Evolutionary conservation across 2,113 vertebrate species (phyloP).

Genomic region (Galbula dea): DNA sequence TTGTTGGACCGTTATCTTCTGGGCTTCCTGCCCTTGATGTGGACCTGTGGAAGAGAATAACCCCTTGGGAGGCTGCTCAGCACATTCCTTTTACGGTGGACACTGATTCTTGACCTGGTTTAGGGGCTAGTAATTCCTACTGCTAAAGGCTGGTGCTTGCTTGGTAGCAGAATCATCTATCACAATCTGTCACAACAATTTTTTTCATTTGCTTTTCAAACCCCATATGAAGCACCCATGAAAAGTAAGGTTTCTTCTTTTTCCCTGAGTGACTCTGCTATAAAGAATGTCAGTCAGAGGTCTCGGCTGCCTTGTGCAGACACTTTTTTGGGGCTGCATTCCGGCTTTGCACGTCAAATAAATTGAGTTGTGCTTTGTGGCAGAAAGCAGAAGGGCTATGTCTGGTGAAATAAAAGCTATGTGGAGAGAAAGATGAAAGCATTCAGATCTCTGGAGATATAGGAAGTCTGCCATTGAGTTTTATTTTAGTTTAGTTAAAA

Average conservation of each 20-base stretch:
- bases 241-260: neutral
- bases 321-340: neutral
- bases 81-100: neutral
- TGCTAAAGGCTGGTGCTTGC: neutral
- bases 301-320: neutral
- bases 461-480: neutral
- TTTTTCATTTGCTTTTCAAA: neutral
- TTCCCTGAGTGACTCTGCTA: neutral
- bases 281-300: neutral
- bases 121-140: neutral
- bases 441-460: neutral
- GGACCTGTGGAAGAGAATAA: neutral
- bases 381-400: neutral
- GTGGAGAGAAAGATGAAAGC: neutral
- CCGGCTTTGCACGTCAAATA: neutral
- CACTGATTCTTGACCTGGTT: neutral
- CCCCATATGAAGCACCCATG: neutral
- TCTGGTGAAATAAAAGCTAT: neutral
- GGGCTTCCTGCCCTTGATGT: neutral
- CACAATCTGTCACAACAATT: neutral
- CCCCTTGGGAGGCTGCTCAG: neutral
- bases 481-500: conserved; percentile 26
- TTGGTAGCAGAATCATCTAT: neutral
- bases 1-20: neutral
- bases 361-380: neutral